Base-by-base conservation (phyloP, 2,888 invertebrate species). In the Tromatobia lineatoria region DNA sequence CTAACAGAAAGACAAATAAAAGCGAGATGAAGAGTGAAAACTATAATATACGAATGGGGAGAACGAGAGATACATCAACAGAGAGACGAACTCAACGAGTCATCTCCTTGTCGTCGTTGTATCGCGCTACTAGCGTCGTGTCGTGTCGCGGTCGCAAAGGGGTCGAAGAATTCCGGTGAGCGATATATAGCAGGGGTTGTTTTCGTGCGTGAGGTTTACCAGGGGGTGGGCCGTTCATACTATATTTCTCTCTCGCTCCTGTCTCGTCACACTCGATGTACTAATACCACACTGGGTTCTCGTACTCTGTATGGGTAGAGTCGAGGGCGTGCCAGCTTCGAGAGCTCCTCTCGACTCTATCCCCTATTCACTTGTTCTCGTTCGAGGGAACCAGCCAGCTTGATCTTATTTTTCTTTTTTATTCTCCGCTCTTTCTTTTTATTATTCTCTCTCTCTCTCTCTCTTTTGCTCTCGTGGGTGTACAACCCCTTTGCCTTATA, bases 201-300 rank as follows among this genome's bases (percentile, higher is more conserved):
- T 88, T 87, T 80, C 83, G 82, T 52, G 80, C 86, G 88, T 79
- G 78, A 76, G 75, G 73, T 74, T 76, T 54, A 66, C 71, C 74
- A 11, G 45, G 29, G 45, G 73, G 73, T 42, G 64, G 11, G 64
- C 3, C 73, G 73, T 73, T 42, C 45, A 42, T 73, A 45, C 57
- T 38, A 13, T 8, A 18, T 73, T 59, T 73, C 73, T 73, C 59
- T 73, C 59, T 59, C 59, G 47, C 57, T 73, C 34, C 42, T 71
- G 71, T 54, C 45, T 45, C 73, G 59, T 73, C 73, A 59, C 73
- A 59, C 73, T 73, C 59, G 73, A 73, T 25, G 59, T 59, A 59
- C 57, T 73, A 45, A 42, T 59, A 52, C 54, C 13, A 29, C 15
- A 25, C 29, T 8, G n/a, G 18, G 3, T 34, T n/a, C n/a, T 34